phyloP scores from a whole-genome alignment of 1,140 invertebrate genomes.

The Bacillus rossius region DNA sequence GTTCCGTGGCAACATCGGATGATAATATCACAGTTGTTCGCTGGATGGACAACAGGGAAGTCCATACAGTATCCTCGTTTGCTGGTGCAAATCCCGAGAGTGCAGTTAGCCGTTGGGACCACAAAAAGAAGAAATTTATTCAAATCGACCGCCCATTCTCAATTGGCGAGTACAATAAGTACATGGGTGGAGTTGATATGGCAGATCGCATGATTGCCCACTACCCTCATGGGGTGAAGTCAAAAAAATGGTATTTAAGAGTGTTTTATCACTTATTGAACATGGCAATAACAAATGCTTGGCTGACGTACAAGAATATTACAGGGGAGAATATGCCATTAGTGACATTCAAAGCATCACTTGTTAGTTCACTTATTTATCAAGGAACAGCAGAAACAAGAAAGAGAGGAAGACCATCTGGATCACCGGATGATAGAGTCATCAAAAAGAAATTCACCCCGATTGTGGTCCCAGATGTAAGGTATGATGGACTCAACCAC shows the following conservation, averaged over 20 bases:
- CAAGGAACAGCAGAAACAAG: neutral
- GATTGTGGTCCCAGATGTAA: neutral
- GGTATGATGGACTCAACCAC: conserved; percentile 4
- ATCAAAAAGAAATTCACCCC: conserved; percentile 2
- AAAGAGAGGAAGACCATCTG: conserved; percentile 4
- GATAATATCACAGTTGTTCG: conserved; percentile 16
- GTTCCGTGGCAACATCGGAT: conserved; percentile 13
- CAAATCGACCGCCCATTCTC: conserved; percentile 21
- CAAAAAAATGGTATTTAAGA: conserved; percentile 25
- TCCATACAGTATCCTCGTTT: conserved; percentile 23
- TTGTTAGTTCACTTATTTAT: conserved; percentile 6
- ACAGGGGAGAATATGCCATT: conserved; percentile 11
- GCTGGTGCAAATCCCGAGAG: conserved; percentile 17
- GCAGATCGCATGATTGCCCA: conserved; percentile 22
- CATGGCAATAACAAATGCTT: conserved; percentile 24
- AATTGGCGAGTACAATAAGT: conserved; percentile 5
- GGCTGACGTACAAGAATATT: conserved; percentile 22
- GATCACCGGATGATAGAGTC: neutral
- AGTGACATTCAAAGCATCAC: conserved; percentile 11
- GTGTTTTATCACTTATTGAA: conserved; percentile 28
- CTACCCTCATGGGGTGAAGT: conserved; percentile 20
- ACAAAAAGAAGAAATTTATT: conserved; percentile 22
- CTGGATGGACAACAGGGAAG: conserved; percentile 26
- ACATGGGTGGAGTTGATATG: conserved; percentile 26
- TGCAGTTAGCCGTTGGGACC: conserved; percentile 17